Evolutionary conservation across 2,797 vertebrate species (phyloP).

Genomic region (Micromesistius poutassou): DNA sequence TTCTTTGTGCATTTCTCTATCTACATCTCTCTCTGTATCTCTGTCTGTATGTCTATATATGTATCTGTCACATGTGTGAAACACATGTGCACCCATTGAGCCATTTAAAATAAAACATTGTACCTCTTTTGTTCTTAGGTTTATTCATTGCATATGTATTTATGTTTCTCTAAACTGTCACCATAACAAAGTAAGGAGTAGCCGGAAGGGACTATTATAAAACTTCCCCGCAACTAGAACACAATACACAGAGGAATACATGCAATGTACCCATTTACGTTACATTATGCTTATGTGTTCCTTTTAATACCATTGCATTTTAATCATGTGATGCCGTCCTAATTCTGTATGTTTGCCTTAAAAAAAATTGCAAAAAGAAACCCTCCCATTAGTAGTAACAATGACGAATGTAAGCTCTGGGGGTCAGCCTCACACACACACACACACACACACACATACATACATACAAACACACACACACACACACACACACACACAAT

Average conservation of each 20-base stretch:
- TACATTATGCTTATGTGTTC: not conserved
- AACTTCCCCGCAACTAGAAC: not conserved
- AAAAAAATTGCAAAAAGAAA: not conserved
- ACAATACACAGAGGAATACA: constrained; percentile 7
- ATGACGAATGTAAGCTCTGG: not conserved
- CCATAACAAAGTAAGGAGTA: not conserved
- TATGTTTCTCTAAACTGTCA: constrained; percentile 6
- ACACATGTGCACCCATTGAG: not conserved
- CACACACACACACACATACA: too few relatives aligned
- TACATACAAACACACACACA: not conserved
- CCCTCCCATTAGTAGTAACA: not conserved
- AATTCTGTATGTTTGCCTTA: not conserved
- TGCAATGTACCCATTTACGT: not conserved
- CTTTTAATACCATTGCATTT: not conserved
- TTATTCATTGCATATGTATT: not conserved
- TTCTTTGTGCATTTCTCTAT: not conserved
- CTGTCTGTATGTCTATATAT: not conserved
- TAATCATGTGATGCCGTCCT: not conserved
- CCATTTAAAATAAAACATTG: not conserved
- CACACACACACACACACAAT: not conserved
- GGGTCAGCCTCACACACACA: not conserved
- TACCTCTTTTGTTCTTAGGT: not conserved
- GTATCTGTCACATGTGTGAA: too few relatives aligned
- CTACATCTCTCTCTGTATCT: not conserved
- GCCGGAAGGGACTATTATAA: not conserved